These are phyloP conservation scores for Leucoma salicis DNA, from an alignment of 2,888 invertebrate species.

Conservation along the genomic window DNA sequence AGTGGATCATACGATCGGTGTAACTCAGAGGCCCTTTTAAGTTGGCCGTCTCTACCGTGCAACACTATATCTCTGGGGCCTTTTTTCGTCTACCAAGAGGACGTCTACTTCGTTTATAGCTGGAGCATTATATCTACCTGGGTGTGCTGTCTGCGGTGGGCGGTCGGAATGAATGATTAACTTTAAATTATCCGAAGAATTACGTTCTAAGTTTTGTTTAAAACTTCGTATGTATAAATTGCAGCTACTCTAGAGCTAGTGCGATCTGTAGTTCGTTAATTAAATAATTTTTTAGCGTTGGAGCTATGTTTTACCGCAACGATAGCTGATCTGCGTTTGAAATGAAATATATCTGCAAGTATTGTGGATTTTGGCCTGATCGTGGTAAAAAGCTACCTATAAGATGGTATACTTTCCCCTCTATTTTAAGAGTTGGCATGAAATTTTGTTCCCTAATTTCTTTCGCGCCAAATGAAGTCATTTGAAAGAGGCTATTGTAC, in stretches of 20 bases:
- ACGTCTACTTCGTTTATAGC: conserved; percentile 18
- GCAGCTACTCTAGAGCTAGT: conserved; percentile 11
- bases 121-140: conserved; percentile 17
- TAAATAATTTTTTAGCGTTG: conserved; percentile 15
- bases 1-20: conserved; percentile 19
- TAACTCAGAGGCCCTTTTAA: conserved; percentile 1
- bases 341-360: conserved; percentile 6
- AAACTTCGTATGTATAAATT: conserved; percentile 7
- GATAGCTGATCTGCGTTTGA: conserved; percentile 13
- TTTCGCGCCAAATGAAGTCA: neutral
- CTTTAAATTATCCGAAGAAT: conserved; percentile 6
- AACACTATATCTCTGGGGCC: conserved; percentile 31
- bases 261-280: conserved; percentile 15
- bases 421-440: neutral
- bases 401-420: neutral
- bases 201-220: conserved; percentile 12
- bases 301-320: conserved; percentile 15
- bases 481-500: neutral
- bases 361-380: neutral
- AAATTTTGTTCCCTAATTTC: neutral
- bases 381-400: neutral
- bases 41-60: conserved; percentile 14
- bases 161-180: conserved; percentile 8
- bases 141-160: conserved; percentile 7
- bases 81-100: conserved; percentile 31